These are phyloP conservation scores for Gobiocypris rarus DNA, from an alignment of 2,113 vertebrate species.

Conservation along the genomic window DNA sequence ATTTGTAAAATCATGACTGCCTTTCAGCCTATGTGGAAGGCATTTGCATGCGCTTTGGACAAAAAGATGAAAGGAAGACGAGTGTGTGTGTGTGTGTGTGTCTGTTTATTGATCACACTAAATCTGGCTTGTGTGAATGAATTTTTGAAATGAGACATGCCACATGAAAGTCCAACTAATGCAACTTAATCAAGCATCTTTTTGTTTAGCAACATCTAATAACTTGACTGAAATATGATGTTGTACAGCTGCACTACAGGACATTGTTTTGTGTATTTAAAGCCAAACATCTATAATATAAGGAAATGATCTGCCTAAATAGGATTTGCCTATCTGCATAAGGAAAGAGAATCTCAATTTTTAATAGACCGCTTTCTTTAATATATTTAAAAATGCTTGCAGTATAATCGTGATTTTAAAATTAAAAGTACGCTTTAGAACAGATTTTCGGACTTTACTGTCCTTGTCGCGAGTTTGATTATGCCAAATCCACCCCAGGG, in stretches of 20 bases:
- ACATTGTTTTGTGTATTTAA: not conserved
- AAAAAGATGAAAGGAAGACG: slow-evolving; percentile 25
- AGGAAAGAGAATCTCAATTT: slow-evolving; percentile 65
- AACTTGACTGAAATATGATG: not conserved
- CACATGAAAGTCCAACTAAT: slow-evolving; percentile 4
- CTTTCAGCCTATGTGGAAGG: slow-evolving; percentile 13
- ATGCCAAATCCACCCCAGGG: slow-evolving; percentile 65
- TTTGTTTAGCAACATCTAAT: slow-evolving; percentile 22
- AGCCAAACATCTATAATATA: not conserved
- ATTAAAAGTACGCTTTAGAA: slow-evolving; percentile 67
- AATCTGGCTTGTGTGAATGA: slow-evolving; percentile 14
- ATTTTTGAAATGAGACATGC: not conserved
- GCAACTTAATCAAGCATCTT: slow-evolving; percentile 12
- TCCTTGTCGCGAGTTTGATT: slow-evolving; percentile 62
- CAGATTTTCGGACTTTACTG: slow-evolving; percentile 62
- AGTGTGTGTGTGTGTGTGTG: slow-evolving; percentile 19
- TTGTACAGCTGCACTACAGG: not conserved
- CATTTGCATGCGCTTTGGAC: slow-evolving; percentile 30
- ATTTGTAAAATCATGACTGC: slow-evolving; percentile 24
- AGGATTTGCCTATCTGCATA: slow-evolving; percentile 42
- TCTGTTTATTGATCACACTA: slow-evolving; percentile 29
- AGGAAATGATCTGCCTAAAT: slow-evolving; percentile 38
- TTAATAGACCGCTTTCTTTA: slow-evolving; percentile 68
- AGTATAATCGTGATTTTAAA: slow-evolving; percentile 64
- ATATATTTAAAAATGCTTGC: slow-evolving; percentile 65